Percentiles rank a stretch among this genome's conserved stretches.
Conservation (phyloP, 2,888 invertebrate species). For the Meiosimyza decipiens region DNA sequence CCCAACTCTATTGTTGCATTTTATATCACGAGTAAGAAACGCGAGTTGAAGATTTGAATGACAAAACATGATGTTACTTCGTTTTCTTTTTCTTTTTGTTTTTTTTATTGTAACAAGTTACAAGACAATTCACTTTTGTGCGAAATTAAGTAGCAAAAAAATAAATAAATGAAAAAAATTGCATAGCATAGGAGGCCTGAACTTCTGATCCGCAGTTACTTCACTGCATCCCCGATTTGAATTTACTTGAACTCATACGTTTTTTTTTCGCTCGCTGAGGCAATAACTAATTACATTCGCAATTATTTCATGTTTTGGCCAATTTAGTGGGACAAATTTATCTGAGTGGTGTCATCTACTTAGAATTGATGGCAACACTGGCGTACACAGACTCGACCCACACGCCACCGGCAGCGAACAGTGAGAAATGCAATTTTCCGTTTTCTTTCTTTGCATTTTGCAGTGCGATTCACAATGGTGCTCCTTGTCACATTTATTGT, state of each 20-base stretch:
- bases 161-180: neutral
- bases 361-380: conserved; percentile 62
- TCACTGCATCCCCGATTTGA: neutral
- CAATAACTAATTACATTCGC: conserved; percentile 68
- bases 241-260: conserved; percentile 10
- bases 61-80: conserved; percentile 38
- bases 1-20: no score
- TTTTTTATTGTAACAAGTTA: conserved; percentile 49
- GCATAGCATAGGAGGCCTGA: neutral
- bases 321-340: conserved; percentile 68
- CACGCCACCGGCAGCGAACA: conserved; percentile 27
- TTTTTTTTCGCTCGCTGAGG: conserved; percentile 52
- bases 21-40: conserved; percentile 36
- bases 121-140: conserved; percentile 65
- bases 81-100: conserved; percentile 44
- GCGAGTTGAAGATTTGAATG: conserved; percentile 37
- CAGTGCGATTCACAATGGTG: conserved; percentile 22
- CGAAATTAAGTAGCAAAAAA: conserved; percentile 60
- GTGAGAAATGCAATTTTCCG: neutral
- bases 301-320: conserved; percentile 68
- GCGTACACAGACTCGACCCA: conserved; percentile 25
- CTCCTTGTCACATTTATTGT: conserved; percentile 45
- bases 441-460: neutral
- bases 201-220: conserved; percentile 9
- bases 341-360: conserved; percentile 67